Conservation (phyloP, 2,113 vertebrate genomes). For the Cyprinodon brontotheroides region DNA sequence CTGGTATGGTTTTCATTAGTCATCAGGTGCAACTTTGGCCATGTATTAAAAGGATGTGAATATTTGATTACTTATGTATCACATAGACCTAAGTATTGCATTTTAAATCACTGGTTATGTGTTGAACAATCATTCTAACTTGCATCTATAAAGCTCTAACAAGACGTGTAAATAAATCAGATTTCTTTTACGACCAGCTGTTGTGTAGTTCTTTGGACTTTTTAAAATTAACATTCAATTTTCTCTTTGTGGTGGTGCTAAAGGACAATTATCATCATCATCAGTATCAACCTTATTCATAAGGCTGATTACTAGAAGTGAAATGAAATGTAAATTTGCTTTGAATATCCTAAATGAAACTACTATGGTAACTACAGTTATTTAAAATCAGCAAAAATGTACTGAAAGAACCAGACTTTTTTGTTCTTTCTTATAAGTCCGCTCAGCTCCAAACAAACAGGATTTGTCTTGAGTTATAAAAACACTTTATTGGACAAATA, state of each 20-base stretch:
- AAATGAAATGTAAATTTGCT: not conserved
- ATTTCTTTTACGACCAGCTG: not conserved
- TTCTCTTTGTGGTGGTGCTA: conserved; percentile 14
- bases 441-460: not conserved
- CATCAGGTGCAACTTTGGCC: not conserved
- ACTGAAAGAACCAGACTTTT: not conserved
- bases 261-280: conserved; percentile 7
- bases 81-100: not conserved
- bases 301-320: not conserved
- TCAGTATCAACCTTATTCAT: not conserved
- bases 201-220: not conserved
- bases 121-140: not conserved
- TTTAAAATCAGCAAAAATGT: not conserved
- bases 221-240: not conserved
- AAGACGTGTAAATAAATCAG: not conserved
- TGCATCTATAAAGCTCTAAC: not conserved
- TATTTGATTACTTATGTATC: not conserved
- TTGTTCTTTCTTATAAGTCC: not conserved
- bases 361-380: not conserved
- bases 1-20: too few species aligned
- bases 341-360: not conserved
- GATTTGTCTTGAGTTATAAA: too few species aligned
- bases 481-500: not conserved
- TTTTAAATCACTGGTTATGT: not conserved
- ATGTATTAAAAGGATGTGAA: too few species aligned